Percentiles rank a stretch among this genome's conserved stretches.
Conservation (phyloP, 1,140 invertebrate species). For the Drosophila azteca region DNA sequence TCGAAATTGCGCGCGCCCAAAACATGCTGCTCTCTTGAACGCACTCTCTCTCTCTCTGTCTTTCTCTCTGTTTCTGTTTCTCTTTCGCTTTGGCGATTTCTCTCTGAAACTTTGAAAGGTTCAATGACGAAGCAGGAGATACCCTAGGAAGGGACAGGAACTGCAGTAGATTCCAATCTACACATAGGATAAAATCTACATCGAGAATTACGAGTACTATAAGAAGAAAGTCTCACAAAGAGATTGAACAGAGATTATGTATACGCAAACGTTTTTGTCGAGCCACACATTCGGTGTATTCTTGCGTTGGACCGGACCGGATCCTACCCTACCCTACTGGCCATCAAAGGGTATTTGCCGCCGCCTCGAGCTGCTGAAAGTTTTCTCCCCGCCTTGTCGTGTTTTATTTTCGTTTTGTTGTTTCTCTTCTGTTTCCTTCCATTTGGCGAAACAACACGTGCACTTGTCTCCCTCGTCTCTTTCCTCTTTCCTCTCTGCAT, state of each 20-base stretch:
- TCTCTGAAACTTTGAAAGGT: neutral
- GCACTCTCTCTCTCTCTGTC: constrained; percentile 3
- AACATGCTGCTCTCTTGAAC: constrained; percentile 21
- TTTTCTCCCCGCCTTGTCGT: neutral
- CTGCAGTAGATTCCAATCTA: too few relatives aligned
- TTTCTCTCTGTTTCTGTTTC: constrained; percentile 1
- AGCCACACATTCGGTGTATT: too few relatives aligned
- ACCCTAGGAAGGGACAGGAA: neutral
- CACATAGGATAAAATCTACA: too few relatives aligned
- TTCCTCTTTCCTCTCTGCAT: constrained; percentile 6
- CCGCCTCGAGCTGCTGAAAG: too few relatives aligned
- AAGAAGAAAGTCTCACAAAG: too few relatives aligned
- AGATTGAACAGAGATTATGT: too few relatives aligned
- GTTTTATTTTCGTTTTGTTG: constrained; percentile 55
- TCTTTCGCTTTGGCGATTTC: neutral
- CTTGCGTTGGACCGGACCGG: too few relatives aligned
- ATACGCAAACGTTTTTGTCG: too few relatives aligned
- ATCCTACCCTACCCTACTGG: too few relatives aligned
- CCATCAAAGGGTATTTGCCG: neutral
- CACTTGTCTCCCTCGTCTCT: constrained; percentile 46
- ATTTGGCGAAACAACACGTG: constrained; percentile 71
- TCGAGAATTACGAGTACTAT: too few relatives aligned
- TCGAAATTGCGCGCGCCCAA: constrained; percentile 30
- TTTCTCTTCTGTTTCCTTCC: constrained; percentile 45
- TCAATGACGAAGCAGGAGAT: neutral